These are phyloP conservation scores for Caenorhabditis japonica DNA, from an alignment of 2,888 invertebrate genomes.

Conservation along the genomic window DNA sequence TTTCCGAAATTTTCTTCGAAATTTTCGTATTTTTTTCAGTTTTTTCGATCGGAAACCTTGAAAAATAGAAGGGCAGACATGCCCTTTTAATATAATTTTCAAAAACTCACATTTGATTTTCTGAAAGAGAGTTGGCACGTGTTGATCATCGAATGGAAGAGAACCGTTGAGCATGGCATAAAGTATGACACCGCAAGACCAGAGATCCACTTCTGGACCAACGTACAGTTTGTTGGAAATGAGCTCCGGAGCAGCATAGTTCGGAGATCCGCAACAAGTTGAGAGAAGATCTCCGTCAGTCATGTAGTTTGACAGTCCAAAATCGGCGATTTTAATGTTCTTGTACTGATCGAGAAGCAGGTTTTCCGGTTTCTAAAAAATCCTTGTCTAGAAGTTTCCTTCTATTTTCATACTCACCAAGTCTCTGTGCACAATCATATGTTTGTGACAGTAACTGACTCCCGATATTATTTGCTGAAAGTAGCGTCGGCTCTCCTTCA, in stretches of 20 bases:
- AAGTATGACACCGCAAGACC: constrained; percentile 97
- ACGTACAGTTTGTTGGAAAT: constrained; percentile 96
- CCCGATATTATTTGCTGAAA: constrained; percentile 94
- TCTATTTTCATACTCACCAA: constrained; percentile 78
- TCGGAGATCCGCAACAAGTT: constrained; percentile 97
- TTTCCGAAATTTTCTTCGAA: too few species aligned
- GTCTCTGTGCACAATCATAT: constrained; percentile 98
- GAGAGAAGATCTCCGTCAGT: constrained; percentile 97
- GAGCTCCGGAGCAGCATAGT: constrained; percentile 98
- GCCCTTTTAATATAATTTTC: too few species aligned
- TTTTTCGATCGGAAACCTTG: too few species aligned
- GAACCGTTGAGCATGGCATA: constrained; percentile 91
- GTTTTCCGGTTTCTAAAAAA: constrained; percentile 83
- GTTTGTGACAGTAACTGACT: constrained; percentile 96
- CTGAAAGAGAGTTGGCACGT: constrained; percentile 94
- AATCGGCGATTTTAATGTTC: constrained; percentile 95
- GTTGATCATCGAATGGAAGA: constrained; percentile 96
- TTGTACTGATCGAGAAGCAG: constrained; percentile 79
- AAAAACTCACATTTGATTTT: constrained; percentile 91
- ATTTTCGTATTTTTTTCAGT: too few species aligned
- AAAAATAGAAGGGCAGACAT: too few species aligned
- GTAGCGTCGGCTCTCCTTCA: constrained; percentile 94
- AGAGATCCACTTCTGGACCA: constrained; percentile 98
- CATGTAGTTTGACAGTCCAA: constrained; percentile 98
- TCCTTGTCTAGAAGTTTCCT: background rate